Conservation (phyloP, 2,113 vertebrate genomes). For the Excalfactoria chinensis region DNA sequence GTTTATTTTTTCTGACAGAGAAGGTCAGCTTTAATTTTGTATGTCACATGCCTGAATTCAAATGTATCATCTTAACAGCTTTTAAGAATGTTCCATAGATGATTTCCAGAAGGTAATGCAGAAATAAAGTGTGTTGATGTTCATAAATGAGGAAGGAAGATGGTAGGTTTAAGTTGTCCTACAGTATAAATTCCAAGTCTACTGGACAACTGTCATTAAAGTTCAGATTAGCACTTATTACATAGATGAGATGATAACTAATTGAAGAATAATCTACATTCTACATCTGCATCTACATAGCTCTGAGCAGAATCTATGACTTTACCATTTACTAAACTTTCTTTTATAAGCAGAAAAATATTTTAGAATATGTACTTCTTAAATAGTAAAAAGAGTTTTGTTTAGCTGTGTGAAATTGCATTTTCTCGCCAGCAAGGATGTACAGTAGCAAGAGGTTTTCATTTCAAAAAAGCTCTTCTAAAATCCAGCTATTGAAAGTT, state of each 20-base stretch:
- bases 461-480: conserved; percentile 56
- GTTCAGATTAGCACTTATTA: neutral
- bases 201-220: neutral
- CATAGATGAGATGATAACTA: neutral
- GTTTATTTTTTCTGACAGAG: conserved; percentile 68
- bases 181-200: neutral
- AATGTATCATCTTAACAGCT: conserved; percentile 52
- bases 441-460: conserved; percentile 18
- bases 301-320: neutral
- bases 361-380: neutral
- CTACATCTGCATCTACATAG: neutral
- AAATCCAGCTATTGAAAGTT: conserved; percentile 47
- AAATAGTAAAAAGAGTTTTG: neutral
- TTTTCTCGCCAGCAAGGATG: conserved; percentile 46
- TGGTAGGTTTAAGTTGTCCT: neutral
- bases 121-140: conserved; percentile 21
- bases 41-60: conserved; percentile 58
- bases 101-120: conserved; percentile 23
- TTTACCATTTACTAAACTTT: neutral
- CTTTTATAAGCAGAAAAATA: conserved; percentile 7
- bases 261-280: neutral
- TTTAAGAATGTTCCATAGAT: conserved; percentile 60
- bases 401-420: conserved; percentile 2
- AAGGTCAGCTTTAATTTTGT: conserved; percentile 62
- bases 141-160: neutral